Evolutionary conservation across 2,888 invertebrate species (phyloP).

Genomic region (Himalopsyche anomala): DNA sequence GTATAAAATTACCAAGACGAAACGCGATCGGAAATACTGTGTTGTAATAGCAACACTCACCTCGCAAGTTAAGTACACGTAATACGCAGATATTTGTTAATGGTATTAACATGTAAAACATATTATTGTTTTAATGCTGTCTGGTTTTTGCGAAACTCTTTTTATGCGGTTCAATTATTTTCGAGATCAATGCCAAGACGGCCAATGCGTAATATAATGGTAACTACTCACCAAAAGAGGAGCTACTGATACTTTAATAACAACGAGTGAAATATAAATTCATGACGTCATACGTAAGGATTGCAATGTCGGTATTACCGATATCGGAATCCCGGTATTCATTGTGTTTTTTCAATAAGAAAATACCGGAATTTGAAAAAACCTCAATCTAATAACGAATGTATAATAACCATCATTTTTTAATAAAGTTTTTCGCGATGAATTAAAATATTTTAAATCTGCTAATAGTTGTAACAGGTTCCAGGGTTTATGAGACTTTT

Average conservation of each 20-base stretch:
- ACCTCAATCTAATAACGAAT: no score
- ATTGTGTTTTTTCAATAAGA: no score
- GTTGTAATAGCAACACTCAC: neutral
- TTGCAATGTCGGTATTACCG: no score
- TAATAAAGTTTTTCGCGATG: no score
- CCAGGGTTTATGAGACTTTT: no score
- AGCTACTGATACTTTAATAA: neutral
- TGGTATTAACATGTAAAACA: neutral
- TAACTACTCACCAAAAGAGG: neutral
- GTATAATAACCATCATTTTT: no score
- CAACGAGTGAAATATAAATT: no score
- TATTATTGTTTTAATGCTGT: neutral
- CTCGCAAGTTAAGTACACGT: neutral
- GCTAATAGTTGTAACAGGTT: no score
- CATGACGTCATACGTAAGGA: no score
- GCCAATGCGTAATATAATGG: neutral
- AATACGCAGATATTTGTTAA: neutral
- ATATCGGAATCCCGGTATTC: no score
- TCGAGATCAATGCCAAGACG: constrained; percentile 24
- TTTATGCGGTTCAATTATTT: constrained; percentile 6
- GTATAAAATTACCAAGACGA: neutral
- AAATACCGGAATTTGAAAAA: no score
- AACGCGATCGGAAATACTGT: neutral
- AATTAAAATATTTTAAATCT: no score
- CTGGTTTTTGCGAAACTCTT: neutral